Percentiles rank a stretch among this genome's conserved stretches.
Evolutionary conservation across 1,140 invertebrate genomes (phyloP).

Genomic region (Penaeus chinensis): DNA sequence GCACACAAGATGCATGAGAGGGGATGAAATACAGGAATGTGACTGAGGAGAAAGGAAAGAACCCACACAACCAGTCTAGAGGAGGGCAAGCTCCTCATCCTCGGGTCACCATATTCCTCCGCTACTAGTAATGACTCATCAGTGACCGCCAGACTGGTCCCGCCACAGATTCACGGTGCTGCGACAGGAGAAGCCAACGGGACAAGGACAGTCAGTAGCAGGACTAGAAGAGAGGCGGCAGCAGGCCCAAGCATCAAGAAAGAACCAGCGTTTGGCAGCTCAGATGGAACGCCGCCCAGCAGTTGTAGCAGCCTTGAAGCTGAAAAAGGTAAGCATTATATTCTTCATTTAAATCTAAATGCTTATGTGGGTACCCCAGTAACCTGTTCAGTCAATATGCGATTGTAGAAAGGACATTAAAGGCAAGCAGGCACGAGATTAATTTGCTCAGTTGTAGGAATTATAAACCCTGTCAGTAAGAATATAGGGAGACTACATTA

Average conservation of each 20-base stretch:
- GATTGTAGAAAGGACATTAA: no score
- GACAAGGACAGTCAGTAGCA: conserved; percentile 34
- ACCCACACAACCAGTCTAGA: conserved; percentile 27
- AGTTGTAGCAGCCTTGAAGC: conserved; percentile 48
- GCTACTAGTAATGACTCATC: conserved; percentile 3
- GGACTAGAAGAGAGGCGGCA: conserved; percentile 55
- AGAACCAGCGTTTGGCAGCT: conserved; percentile 49
- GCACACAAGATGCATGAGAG: conserved; percentile 8
- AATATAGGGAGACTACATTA: no score
- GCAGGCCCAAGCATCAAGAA: conserved; percentile 43
- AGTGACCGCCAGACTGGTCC: conserved; percentile 51
- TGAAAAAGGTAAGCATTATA: conserved; percentile 39
- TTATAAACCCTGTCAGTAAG: no score
- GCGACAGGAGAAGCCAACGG: conserved; percentile 53
- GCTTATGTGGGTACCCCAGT: no score
- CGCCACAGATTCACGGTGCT: conserved; percentile 55
- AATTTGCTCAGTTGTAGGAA: no score
- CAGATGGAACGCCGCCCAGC: conserved; percentile 56
- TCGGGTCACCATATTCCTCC: conserved; percentile 7
- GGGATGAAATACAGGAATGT: conserved; percentile 15
- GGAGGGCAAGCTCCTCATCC: conserved; percentile 37
- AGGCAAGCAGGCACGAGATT: no score
- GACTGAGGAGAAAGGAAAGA: conserved; percentile 18
- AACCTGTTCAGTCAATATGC: no score
- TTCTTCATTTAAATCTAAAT: no score